These are phyloP conservation scores for Cydia pomonella DNA, from an alignment of 1,140 invertebrate species.

Conservation along the genomic window DNA sequence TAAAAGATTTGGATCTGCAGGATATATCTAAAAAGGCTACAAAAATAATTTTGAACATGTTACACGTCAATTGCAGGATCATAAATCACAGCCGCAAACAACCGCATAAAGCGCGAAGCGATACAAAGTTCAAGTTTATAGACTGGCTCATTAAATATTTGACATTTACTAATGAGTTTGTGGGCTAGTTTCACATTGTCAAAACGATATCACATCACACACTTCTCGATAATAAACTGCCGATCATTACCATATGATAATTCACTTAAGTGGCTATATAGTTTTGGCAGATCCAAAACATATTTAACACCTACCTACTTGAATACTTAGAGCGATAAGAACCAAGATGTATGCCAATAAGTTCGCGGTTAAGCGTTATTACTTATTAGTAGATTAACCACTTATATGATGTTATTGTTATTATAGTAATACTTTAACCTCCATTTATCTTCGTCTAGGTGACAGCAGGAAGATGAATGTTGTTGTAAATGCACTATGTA, in stretches of 20 bases:
- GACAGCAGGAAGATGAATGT: too few species aligned
- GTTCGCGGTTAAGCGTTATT: too few species aligned
- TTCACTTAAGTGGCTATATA: not conserved
- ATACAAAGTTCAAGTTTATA: slow-evolving; percentile 24
- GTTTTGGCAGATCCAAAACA: not conserved
- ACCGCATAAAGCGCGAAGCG: not conserved
- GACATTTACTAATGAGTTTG: slow-evolving; percentile 25
- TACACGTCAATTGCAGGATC: not conserved
- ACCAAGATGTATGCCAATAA: not conserved
- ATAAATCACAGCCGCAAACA: slow-evolving; percentile 11
- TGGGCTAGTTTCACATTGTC: slow-evolving; percentile 25
- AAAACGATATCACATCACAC: slow-evolving; percentile 24
- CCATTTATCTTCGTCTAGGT: too few species aligned
- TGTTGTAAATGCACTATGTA: too few species aligned
- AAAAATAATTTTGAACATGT: not conserved
- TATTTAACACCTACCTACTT: not conserved
- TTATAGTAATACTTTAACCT: too few species aligned
- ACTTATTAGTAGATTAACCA: too few species aligned
- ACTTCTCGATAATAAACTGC: slow-evolving; percentile 4
- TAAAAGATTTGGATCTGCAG: not conserved
- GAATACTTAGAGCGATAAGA: not conserved
- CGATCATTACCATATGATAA: slow-evolving; percentile 12
- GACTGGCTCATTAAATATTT: slow-evolving; percentile 19
- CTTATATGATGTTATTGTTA: too few species aligned
- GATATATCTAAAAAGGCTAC: not conserved